Base-by-base conservation (phyloP, 2,113 vertebrate genomes). In the Ammodytes marinus region DNA sequence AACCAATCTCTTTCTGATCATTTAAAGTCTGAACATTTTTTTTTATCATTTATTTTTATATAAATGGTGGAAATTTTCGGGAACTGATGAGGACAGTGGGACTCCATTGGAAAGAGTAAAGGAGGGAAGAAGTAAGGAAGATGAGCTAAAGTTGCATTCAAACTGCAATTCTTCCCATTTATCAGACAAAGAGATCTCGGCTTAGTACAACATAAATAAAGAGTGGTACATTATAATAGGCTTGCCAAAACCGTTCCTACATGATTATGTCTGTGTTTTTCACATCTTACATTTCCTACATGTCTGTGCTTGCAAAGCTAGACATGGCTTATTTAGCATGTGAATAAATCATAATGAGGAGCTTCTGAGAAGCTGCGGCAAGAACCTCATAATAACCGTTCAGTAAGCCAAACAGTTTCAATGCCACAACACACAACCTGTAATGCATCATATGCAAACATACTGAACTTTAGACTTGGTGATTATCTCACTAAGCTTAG, bases 261-360 rank as follows among this genome's bases (percentile, higher is more conserved):
- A 78, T 5, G 79, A 80, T 79, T 76, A 54, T 71, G 57, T 85
- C 66, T 64, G 40, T 52, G 57, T 83, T 88, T 83, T 88, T 67
- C 68, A 80, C 78, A 77, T 85, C 84, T 80, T 58, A 74, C 83
- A 75, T 83, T 87, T 85, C 66, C 74, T 84, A 88, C 91, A 83
- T 83, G 93, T 85, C 91, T 83, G 77, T 88, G 81, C 91, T 83
- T 40, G 91, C 84, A 27, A 73, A 70, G 82, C 82, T 83, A 80
- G 79, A 91, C 63, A 70, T 83, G 75, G 80, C 73, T 91, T 93
- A 92, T 95, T 95, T 95, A 95, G 93, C 88, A 86, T 72, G 91
- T 79, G 93, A 89, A 96, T 95, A 96, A 95, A 95, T 95, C 94
- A 95, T 88, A 94, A 94, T 88, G 86, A 91, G 89, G 89, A 92